A percentile compares a stretch with the other conserved stretches of the same genome.
These are phyloP conservation scores for Forbesichthys agassizii DNA, from an alignment of 2,113 vertebrate genomes.

Conservation along the genomic window DNA sequence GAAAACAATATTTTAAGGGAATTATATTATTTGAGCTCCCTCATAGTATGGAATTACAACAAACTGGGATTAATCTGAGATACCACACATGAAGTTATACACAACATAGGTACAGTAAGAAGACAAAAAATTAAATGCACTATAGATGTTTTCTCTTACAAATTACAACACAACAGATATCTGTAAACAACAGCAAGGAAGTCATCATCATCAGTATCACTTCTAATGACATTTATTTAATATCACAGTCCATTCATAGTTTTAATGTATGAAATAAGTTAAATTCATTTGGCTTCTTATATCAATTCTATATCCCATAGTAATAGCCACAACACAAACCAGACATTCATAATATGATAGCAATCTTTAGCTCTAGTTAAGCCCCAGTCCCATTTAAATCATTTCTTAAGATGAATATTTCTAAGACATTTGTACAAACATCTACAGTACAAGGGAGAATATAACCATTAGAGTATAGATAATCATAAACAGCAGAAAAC, in stretches of 20 bases:
- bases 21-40: not conserved
- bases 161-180: slow-evolving; percentile 7
- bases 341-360: slow-evolving; percentile 75
- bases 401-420: not conserved
- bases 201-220: slow-evolving; percentile 14
- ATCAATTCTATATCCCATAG: slow-evolving; percentile 75
- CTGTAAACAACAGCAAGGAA: slow-evolving; percentile 41
- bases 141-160: not conserved
- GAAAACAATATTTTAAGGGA: not conserved
- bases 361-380: not conserved
- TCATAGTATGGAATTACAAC: not conserved
- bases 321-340: slow-evolving; percentile 39
- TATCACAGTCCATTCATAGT: slow-evolving; percentile 75
- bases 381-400: slow-evolving; percentile 10
- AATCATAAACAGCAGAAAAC: not conserved
- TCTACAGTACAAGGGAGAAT: slow-evolving; percentile 23
- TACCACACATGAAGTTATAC: not conserved
- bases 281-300: slow-evolving; percentile 83
- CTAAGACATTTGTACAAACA: slow-evolving; percentile 41
- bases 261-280: slow-evolving; percentile 93
- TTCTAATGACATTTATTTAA: slow-evolving; percentile 47
- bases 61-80: slow-evolving; percentile 7
- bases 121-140: not conserved
- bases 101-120: not conserved
- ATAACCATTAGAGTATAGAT: not conserved